phyloP scores from a whole-genome alignment of 92 coral and sea anemone genomes.

The Plumapathes pennacea region DNA sequence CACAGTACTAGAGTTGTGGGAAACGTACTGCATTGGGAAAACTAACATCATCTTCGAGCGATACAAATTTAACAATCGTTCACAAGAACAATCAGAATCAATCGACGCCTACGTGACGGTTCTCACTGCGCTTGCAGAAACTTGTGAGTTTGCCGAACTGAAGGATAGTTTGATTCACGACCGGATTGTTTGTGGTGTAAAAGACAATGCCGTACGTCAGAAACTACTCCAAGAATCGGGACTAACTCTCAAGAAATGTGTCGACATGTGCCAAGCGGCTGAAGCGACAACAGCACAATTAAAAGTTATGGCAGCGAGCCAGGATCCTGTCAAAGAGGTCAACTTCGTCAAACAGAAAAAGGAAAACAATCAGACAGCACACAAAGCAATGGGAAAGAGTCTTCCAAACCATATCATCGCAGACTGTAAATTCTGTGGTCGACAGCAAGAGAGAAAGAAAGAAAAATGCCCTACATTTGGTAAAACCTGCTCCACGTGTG shows the following conservation, averaged over 20 bases:
- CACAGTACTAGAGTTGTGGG: constrained; percentile 25
- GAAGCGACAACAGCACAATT: constrained; percentile 36
- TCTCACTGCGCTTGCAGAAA: constrained; percentile 17
- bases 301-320: constrained; percentile 33
- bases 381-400: background rate
- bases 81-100: constrained; percentile 17
- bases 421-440: constrained; percentile 37
- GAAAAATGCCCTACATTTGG: constrained; percentile 30
- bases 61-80: constrained; percentile 32
- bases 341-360: background rate
- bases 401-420: constrained; percentile 1
- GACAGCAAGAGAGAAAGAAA: constrained; percentile 23
- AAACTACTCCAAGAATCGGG: constrained; percentile 40
- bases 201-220: constrained; percentile 6
- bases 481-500: constrained; percentile 39
- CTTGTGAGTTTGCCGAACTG: constrained; percentile 17
- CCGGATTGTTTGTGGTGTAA: constrained; percentile 31
- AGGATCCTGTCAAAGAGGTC: background rate
- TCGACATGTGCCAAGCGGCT: constrained; percentile 29
- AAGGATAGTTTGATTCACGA: constrained; percentile 7
- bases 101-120: constrained; percentile 15
- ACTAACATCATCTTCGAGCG: constrained; percentile 36
- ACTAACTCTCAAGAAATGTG: constrained; percentile 25
- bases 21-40: constrained; percentile 20
- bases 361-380: background rate